Evolutionary conservation across 1,140 invertebrate species (phyloP), one percentile per base, ranked within the genome.

Genomic region (Hypsibius dujardini): DNA sequence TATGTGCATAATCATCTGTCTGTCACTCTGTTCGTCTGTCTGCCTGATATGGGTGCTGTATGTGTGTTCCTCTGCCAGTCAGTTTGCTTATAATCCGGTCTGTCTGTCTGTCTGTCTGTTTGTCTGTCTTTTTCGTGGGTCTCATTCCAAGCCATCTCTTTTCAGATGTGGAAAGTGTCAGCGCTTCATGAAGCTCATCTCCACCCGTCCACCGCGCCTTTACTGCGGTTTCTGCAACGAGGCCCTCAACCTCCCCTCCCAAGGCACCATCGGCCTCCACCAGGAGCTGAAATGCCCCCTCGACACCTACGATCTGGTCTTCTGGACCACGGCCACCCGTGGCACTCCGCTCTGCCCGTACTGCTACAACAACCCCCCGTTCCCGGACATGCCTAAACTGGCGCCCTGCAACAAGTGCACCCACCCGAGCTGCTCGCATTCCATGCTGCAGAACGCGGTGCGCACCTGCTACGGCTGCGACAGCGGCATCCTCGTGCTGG

Each of bases 351-450:
- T 99, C 73, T 99, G 96, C 79, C 95, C 95, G 0, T 96, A 97
- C 80, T 99, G 96, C 79, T 98, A 90, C 79, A 98, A 97, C 79
- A 88, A 98, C 82, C 92, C 95, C 47, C 95, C 96, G 1, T 98
- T 98, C 78, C 88, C 87, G 79, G 93, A 94, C 77, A 97, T 97
- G 93, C 88, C 88, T 74, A 93, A 93, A 78, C 81, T 79, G 1
- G 86, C 84, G 73, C 92, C 92, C 1, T 99, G 96, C 79, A 97
- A 96, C 79, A 86, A 88, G 72, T 99, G 96, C 79, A 88, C 89
- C 14, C 95, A 99, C 83, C 93, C 95, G 1, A 90, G 89, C 42
- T 99, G 95, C 79, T 83, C 86, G 0, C 90, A 96, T 79, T 88
- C 90, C 12, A 84, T 95, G 46, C 90, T 88, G 80, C 86, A 85